phyloP scores from a whole-genome alignment of 2,888 invertebrate genomes.

The Amphipoea oculea region DNA sequence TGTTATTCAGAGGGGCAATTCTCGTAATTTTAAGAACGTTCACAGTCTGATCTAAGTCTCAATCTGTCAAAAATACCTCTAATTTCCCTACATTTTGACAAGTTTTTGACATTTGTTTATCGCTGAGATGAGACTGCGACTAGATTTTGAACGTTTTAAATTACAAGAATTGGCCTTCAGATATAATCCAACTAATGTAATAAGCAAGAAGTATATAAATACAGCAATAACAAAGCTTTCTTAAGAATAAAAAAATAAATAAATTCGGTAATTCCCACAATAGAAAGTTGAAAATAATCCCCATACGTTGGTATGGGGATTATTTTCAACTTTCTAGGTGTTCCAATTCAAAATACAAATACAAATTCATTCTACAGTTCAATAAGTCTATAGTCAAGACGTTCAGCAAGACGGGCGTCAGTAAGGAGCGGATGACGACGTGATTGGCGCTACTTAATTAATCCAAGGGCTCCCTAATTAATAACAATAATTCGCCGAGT shows the following conservation, averaged over 20 bases:
- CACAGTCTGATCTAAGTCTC: no score
- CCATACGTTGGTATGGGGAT: no score
- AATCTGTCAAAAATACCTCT: no score
- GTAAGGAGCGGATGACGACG: conserved; percentile 83
- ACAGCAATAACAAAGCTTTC: background rate
- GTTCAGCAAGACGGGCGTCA: conserved; percentile 84
- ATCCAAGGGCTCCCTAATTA: conserved; percentile 88
- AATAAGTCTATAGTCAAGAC: conserved; percentile 85
- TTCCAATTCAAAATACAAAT: conserved; percentile 23
- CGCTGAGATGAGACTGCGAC: no score
- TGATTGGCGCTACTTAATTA: conserved; percentile 90
- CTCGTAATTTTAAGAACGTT: no score
- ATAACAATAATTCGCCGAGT: conserved; percentile 88
- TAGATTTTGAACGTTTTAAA: no score
- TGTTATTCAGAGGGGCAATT: no score
- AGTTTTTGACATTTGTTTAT: no score
- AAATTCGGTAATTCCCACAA: background rate
- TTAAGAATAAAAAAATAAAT: background rate
- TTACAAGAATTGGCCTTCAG: no score
- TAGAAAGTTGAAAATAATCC: background rate
- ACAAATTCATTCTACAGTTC: conserved; percentile 60
- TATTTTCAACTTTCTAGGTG: no score
- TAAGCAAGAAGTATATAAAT: background rate
- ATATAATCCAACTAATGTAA: background rate
- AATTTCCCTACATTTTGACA: no score